These are phyloP conservation scores for Morpho achilles DNA, from an alignment of 2,888 invertebrate genomes.

Conservation along the genomic window DNA sequence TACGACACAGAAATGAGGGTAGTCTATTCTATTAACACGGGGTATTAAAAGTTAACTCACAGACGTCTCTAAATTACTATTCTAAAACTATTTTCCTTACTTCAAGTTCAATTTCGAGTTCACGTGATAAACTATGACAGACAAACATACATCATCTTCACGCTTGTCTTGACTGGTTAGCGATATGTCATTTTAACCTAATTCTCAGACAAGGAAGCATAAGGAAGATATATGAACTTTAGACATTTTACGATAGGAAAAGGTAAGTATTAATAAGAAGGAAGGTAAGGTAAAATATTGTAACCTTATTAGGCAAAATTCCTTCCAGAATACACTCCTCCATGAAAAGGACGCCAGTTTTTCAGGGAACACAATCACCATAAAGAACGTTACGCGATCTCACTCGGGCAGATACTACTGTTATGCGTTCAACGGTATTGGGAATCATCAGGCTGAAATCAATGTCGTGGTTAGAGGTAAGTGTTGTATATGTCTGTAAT, in stretches of 20 bases:
- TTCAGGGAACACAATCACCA: conserved; percentile 38
- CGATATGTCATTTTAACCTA: conserved; percentile 24
- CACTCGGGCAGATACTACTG: conserved; percentile 60
- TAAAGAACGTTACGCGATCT: conserved; percentile 44
- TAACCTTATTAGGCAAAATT: too few species aligned
- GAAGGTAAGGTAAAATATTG: too few species aligned
- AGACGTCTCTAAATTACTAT: background rate
- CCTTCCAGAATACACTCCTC: conserved; percentile 54
- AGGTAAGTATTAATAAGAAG: too few species aligned
- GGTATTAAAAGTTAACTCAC: background rate
- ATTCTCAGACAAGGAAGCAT: conserved; percentile 18
- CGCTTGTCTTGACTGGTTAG: conserved; percentile 10
- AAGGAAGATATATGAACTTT: too few species aligned
- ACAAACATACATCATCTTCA: conserved; percentile 17
- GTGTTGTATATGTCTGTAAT: too few species aligned
- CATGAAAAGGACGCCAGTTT: conserved; percentile 54
- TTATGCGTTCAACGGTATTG: conserved; percentile 51
- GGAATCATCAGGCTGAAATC: conserved; percentile 38
- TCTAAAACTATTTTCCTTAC: conserved; percentile 3
- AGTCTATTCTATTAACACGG: too few species aligned
- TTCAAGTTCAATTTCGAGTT: conserved; percentile 20
- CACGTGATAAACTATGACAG: conserved; percentile 6
- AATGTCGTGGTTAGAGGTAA: conserved; percentile 46
- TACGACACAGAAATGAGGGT: too few species aligned
- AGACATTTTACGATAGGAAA: too few species aligned